Percentiles rank a stretch among this genome's conserved stretches.
phyloP scores from a whole-genome alignment of 2,888 invertebrate species.

The Romanomermis culicivorax region DNA sequence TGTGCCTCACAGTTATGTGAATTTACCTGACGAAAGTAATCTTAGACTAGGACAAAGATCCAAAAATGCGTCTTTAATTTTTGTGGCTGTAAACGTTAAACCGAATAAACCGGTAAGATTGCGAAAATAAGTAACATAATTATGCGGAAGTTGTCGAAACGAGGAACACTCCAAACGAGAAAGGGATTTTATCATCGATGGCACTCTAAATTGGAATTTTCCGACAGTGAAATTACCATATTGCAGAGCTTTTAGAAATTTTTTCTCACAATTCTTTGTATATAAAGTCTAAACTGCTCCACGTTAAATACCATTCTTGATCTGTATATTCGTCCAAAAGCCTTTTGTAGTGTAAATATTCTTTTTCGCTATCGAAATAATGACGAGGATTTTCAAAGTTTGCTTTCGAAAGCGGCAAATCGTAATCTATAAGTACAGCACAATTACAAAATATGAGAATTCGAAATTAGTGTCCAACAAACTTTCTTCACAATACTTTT shows the following conservation, averaged over 20 bases:
- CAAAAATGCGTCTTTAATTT: slow-evolving; percentile 29
- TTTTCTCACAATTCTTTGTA: slow-evolving; percentile 13
- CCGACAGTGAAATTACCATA: too few relatives aligned
- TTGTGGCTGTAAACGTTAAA: slow-evolving; percentile 38
- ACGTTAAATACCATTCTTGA: slow-evolving; percentile 10
- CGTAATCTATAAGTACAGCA: too few relatives aligned
- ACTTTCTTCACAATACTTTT: too few relatives aligned
- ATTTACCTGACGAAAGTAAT: too few relatives aligned
- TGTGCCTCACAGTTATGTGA: too few relatives aligned
- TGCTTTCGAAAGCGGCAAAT: background rate
- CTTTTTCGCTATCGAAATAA: background rate
- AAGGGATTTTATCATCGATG: too few relatives aligned
- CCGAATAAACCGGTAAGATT: slow-evolving; percentile 46
- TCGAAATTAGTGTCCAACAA: background rate
- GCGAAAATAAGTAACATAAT: slow-evolving; percentile 38
- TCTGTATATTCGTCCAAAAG: slow-evolving; percentile 2
- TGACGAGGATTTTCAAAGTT: background rate
- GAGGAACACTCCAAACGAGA: too few relatives aligned
- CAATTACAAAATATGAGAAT: too few relatives aligned
- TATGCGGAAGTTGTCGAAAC: slow-evolving; percentile 28
- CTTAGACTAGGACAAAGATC: slow-evolving; percentile 15
- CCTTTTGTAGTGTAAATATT: background rate
- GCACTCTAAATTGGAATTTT: too few relatives aligned
- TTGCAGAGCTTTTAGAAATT: too few relatives aligned
- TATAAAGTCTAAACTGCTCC: slow-evolving; percentile 7